Percentiles rank a stretch among this genome's conserved stretches.
Evolutionary conservation across 2,888 invertebrate genomes (phyloP).

Genomic region (Uropetala carovei): DNA sequence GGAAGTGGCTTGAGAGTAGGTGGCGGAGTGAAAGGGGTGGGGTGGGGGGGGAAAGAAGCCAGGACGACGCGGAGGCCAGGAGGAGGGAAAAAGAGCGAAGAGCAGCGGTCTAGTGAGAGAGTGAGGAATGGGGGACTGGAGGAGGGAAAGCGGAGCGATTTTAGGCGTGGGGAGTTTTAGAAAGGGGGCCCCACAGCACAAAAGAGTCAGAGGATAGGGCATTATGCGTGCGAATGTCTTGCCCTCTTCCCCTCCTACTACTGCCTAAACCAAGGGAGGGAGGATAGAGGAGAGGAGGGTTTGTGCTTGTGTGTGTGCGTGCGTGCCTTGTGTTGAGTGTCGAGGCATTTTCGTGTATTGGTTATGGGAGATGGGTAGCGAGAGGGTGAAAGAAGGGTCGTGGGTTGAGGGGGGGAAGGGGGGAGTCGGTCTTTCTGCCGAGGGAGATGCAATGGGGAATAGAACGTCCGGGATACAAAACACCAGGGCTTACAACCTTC

Average conservation of each 20-base stretch:
- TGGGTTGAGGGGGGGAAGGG: background rate
- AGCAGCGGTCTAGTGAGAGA: background rate
- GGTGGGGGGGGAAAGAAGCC: background rate
- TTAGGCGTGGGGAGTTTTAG: background rate
- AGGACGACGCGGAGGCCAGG: background rate
- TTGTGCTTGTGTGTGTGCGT: background rate
- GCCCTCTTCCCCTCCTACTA: background rate
- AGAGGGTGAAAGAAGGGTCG: too few species aligned
- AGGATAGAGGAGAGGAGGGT: background rate
- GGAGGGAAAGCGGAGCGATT: background rate
- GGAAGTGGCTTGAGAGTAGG: background rate
- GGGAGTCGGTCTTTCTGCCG: background rate
- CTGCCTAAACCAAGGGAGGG: background rate
- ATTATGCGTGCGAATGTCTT: slow-evolving; percentile 54
- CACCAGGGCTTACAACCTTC: slow-evolving; percentile 9
- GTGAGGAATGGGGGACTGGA: background rate
- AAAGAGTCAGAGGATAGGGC: background rate
- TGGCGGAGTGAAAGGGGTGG: background rate
- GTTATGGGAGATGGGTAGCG: too few species aligned
- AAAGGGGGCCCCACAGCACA: background rate
- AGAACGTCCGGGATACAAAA: slow-evolving; percentile 23
- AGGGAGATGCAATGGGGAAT: background rate
- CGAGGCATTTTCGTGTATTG: too few species aligned
- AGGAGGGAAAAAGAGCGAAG: too few species aligned
- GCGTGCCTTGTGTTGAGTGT: background rate